Base-by-base conservation (phyloP, 2,888 invertebrate species). In the Dexiosoma caninum region DNA sequence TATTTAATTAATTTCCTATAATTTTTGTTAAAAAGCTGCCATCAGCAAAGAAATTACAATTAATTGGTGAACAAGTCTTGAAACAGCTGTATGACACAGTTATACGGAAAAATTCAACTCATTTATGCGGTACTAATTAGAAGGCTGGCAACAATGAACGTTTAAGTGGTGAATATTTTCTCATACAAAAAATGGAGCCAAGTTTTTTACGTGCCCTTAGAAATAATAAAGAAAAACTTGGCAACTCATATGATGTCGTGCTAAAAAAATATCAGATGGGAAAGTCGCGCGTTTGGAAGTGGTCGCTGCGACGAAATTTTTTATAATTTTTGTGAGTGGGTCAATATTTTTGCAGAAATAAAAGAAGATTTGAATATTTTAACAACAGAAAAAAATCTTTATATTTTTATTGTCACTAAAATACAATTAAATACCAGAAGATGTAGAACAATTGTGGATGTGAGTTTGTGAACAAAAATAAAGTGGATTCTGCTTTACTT, bases 241-340 rank as follows among this genome's bases (percentile, higher is more conserved):
- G 60, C 19, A 60, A 5, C 30, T 42, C 42, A 1, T 55, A 19
- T 7, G 4, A 16, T 42, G 42, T 8, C 46, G 12, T 64, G 37
- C n/a, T 64, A 16, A 7, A 51, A 27, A 16, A 37, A 21, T 51
- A 37, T 46, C 83, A 84, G 84, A 83, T 82, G 59, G 77, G 71
- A 78, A 83, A 83, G 84, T 84, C 81, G 81, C 78, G 82, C 80
- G 82, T 78, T 42, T 7, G 46, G 40, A 12, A 40, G 67, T 40
- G 75, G 82, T 81, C 78, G 78, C 55, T 14, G 76, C 77, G 72
- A 66, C 60, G 19, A 37, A 16, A 37, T 44, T 67, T 78, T 57
- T 37, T 23, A 14, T 21, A 14, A 19, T 27, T 32, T 42, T 37
- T 62, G 21, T 71, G 46, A 59, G 64, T 66, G 49, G 62, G n/a